A percentile compares a stretch with the other conserved stretches of the same genome.
Evolutionary conservation across 92 coral and sea anemone genomes (phyloP).

Genomic region (Pocillopora grandis): DNA sequence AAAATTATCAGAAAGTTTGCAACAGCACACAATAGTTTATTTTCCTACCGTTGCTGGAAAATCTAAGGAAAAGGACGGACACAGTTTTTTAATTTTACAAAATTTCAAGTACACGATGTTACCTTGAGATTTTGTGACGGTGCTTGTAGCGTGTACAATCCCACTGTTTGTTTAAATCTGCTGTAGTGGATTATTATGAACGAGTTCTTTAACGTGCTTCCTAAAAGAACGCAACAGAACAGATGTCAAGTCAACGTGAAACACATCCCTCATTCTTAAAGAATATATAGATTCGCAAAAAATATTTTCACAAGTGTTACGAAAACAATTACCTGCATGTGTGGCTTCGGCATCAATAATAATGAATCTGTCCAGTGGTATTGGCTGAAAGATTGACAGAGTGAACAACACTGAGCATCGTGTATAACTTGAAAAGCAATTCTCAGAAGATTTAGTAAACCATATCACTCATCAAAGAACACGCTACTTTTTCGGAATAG

Average conservation of each 20-base stretch:
- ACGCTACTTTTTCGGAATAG: no score
- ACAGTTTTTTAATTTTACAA: no score
- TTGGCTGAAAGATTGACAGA: slow-evolving; percentile 66
- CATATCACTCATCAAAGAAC: no score
- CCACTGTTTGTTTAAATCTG: slow-evolving; percentile 95
- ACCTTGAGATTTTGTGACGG: slow-evolving; percentile 95
- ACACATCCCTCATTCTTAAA: not conserved
- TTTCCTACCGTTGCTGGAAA: no score
- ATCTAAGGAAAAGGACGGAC: no score
- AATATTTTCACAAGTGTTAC: not conserved
- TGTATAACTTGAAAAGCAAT: not conserved
- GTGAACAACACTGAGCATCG: no score
- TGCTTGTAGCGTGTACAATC: slow-evolving; percentile 91
- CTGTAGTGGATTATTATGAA: slow-evolving; percentile 92
- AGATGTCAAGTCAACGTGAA: not conserved
- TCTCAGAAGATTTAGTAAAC: not conserved
- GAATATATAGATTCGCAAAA: not conserved
- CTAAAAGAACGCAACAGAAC: slow-evolving; percentile 33
- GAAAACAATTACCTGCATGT: slow-evolving; percentile 60
- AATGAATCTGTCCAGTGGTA: slow-evolving; percentile 93
- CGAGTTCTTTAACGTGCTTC: slow-evolving; percentile 89
- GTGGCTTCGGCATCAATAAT: slow-evolving; percentile 90
- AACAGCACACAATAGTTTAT: no score
- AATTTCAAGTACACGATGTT: not conserved
- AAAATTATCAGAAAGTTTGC: no score